Evolutionary conservation across 2,797 vertebrate genomes (phyloP).

Genomic region (Pipistrellus nathusii): DNA sequence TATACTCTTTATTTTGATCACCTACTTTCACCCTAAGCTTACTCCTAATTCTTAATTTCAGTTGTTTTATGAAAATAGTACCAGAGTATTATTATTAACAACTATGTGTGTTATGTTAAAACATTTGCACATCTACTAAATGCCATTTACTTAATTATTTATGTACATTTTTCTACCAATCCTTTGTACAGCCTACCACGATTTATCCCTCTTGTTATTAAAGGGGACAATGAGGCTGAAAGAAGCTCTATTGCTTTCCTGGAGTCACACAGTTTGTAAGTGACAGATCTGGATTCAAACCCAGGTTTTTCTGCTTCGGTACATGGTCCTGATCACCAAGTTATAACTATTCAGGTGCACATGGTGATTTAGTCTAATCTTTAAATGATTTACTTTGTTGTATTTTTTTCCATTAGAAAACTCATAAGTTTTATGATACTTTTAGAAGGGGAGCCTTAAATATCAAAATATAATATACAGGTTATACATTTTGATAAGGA

Average conservation of each 20-base stretch:
- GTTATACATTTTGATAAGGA: neutral
- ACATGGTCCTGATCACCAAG: neutral
- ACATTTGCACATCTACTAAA: neutral
- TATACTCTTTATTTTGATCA: neutral
- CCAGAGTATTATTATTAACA: neutral
- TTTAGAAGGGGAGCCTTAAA: neutral
- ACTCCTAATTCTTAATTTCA: constrained; percentile 12
- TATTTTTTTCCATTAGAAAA: neutral
- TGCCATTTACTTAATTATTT: neutral
- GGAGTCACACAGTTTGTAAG: neutral
- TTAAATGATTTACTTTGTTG: neutral
- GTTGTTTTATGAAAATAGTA: neutral
- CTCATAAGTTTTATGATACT: neutral
- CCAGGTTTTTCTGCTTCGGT: neutral
- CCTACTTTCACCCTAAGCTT: neutral
- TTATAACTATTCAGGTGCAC: neutral
- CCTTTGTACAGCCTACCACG: neutral
- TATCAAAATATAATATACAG: neutral
- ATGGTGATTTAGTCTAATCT: neutral
- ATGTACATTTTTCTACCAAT: neutral
- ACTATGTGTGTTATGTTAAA: neutral
- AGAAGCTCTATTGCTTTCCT: neutral
- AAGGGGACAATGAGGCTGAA: neutral
- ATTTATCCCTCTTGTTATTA: neutral
- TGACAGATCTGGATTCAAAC: neutral